Evolutionary conservation across 2,888 invertebrate genomes (phyloP), one percentile per base, ranked within the genome.

Genomic region (Diarsia mendica): DNA sequence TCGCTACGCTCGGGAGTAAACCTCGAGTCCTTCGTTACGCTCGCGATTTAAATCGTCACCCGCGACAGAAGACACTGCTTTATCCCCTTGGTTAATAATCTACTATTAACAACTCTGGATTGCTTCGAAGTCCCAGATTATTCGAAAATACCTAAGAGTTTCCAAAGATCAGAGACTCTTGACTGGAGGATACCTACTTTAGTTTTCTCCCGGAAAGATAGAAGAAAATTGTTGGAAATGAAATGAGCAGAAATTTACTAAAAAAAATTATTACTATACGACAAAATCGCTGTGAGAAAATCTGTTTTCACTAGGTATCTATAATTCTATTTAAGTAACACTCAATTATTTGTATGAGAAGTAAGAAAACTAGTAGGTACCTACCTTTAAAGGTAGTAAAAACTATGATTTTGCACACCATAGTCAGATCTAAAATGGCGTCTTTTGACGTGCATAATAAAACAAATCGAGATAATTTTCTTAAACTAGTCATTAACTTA

Each of bases 401-500:
- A 23, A 55, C 23, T 13, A 11, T 23, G 13, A 23, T n/a, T n/a
- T 23, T 55, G 23, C 23, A 23, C 13, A 8, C 2, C 6, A 6
- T 3, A 23, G 23, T 23, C 49, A 63, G 18, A 49, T 49, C 49
- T 64, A 64, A 63, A 63, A 15, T 61, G 20, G 23, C 23, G 10
- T 51, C 23, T 49, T 51, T 71, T 51, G 9, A 28, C 39, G 20
- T 63, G 10, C 13, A 4, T 58, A 46, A 20, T 46, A 39, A 68
- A 55, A 58, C 20, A 46, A 15, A 46, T 18, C 9, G 15, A 69
- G 48, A 61, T 48, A 33, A 48, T 48, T 48, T 69, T 61, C n/a
- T 39, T 61, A n/a, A 61, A 61, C 28, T 68, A 46, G 58, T 46
- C 28, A 28, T 58, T 28, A 44, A n/a, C n/a, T 39, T 68, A 67